Base-by-base conservation (phyloP, 2,797 vertebrate genomes). In the Lerista edwardsae region DNA sequence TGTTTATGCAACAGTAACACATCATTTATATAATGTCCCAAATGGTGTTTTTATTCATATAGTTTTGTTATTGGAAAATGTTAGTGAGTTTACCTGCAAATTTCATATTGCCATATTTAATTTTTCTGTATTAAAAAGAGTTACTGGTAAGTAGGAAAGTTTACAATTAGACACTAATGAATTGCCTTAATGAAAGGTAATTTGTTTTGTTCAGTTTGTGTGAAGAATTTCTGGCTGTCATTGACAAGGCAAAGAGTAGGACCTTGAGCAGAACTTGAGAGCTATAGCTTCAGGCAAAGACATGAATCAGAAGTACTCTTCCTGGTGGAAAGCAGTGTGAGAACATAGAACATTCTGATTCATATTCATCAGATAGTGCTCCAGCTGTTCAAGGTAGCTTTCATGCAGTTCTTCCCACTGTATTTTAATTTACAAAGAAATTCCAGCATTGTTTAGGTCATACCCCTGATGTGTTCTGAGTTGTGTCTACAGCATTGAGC, bases 151-250 rank as follows among this genome's bases (percentile, higher is more conserved):
- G 51, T 55, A 19, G 51, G 51, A 74, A 61, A 62, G 44, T 39
- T 39, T 79, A 29, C 86, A 82, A 73, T 77, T 72, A 59, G 2
- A 0, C 59, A 86, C 82, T 81, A 85, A 21, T 73, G 51, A 75
- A 21, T 82, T 86, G 75, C 29, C 80, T 79, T 83, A 25, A 5
- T 64, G 27, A 62, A 44, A 64, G 7, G 62, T 6, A 21, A 51
- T 64, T 47, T 29, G n/a, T n/a, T 81, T 72, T 84, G n/a, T 84
- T 71, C 31, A 2, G 14, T 55, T 65, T 27, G 1, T n/a, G 57
- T 65, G 47, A 57, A 85, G 19, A n/a, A 36, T 86, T 85, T 78
- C 87, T 84, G 3, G 9, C 29, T 41, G 1, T 51, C 11, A 75
- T 8, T 86, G 9, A 47, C 69, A 75, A 15, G 44, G 69, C 61